Evolutionary conservation across 2,888 invertebrate genomes (phyloP).

Genomic region (Lepidochrysops patricia): DNA sequence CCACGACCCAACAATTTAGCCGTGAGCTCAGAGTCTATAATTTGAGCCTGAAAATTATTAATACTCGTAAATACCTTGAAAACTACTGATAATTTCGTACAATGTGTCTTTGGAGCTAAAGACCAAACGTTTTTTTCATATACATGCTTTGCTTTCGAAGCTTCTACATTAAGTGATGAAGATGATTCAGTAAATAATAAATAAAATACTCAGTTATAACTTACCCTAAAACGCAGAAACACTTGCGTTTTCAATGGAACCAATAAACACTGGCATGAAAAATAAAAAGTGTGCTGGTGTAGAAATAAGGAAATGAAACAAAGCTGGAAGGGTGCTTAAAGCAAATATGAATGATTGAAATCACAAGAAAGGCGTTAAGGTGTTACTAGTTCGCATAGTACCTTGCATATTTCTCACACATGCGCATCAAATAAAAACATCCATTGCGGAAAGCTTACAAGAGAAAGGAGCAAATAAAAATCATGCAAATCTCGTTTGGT

Average conservation of each 20-base stretch:
- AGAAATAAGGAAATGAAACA: slow-evolving; percentile 16
- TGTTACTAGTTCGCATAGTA: slow-evolving; percentile 30
- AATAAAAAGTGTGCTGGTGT: slow-evolving; percentile 13
- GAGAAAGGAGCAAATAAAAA: slow-evolving; percentile 53
- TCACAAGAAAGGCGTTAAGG: slow-evolving; percentile 63
- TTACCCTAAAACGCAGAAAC: slow-evolving; percentile 17
- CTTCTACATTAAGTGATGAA: neutral
- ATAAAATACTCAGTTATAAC: slow-evolving; percentile 29
- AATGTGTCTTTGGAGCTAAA: slow-evolving; percentile 15
- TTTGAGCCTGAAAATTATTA: slow-evolving; percentile 86
- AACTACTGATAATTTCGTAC: neutral
- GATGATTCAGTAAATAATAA: slow-evolving; percentile 14
- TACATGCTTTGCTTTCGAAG: slow-evolving; percentile 10
- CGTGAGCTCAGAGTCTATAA: slow-evolving; percentile 96
- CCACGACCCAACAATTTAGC: slow-evolving; percentile 97
- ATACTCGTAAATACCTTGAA: neutral
- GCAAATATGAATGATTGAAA: slow-evolving; percentile 71
- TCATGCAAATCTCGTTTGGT: slow-evolving; percentile 73
- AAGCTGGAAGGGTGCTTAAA: slow-evolving; percentile 46
- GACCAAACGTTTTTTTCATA: slow-evolving; percentile 19
- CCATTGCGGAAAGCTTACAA: slow-evolving; percentile 46
- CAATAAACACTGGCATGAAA: slow-evolving; percentile 12
- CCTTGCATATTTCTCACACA: slow-evolving; percentile 65
- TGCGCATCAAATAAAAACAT: slow-evolving; percentile 58
- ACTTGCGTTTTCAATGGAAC: neutral